Evolutionary conservation across 1,140 invertebrate genomes (phyloP), one percentile per base, ranked within the genome.

Genomic region (Brachystomella parvula): DNA sequence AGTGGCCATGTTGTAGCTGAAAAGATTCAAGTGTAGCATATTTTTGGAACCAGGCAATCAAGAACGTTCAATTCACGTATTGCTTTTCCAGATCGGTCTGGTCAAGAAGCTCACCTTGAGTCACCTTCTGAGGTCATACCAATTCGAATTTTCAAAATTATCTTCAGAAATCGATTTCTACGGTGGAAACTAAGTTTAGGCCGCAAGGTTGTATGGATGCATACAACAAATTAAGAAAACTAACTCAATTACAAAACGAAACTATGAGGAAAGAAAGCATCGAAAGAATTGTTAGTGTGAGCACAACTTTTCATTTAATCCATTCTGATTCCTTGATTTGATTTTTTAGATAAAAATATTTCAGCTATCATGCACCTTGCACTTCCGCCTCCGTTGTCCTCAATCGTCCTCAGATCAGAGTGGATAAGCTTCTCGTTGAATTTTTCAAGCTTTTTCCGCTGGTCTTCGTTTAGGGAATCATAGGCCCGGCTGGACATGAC

Each of bases 291-390:
- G 9, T n/a, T 12, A n/a, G n/a, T 44, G 39, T 44, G 9, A 44
- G n/a, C n/a, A n/a, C 39, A 12, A 44, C 9, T 44, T 44, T 44
- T 9, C 39, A 9, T n/a, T 44, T 12, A 44, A n/a, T 12, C 39
- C 39, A 44, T 44, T 44, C n/a, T 9, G 39, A 44, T 12, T 44
- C n/a, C 39, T n/a, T 44, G 39, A 44, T 12, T n/a, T 12, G 9
- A 44, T n/a, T 12, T n/a, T 44, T 44, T 44, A 44, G 53, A n/a
- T 0, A 73, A 39, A 58, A 71, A 74, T n/a, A 73, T 64, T 67
- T 75, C 74, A 15, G 74, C 74, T 29, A 75, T 57, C 74, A 75
- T 75, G 44, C 74, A 74, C 24, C 72, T 31, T 2, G 66, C 72
- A 68, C 72, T 71, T 61, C 74, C 74, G 39, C 74, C 74, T 3